These are phyloP conservation scores for Horisme vitalbata DNA, from an alignment of 2,888 invertebrate genomes.

Conservation along the genomic window DNA sequence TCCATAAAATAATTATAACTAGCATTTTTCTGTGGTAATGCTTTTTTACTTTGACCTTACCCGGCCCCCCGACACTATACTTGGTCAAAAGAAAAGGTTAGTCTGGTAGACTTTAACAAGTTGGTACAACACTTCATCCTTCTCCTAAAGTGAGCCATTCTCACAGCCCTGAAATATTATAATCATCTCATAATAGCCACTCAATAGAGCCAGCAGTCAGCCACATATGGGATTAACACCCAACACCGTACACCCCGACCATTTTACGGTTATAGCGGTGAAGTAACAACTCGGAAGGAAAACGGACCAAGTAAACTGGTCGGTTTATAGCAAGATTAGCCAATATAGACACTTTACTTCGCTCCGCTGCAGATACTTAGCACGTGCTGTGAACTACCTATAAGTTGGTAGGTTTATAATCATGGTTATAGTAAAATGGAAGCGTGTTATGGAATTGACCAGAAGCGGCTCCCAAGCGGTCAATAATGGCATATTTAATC, in stretches of 20 bases:
- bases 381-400: constrained; percentile 16
- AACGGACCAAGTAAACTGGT: constrained; percentile 37
- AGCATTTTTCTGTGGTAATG: too few species aligned
- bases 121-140: too few species aligned
- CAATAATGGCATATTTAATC: too few species aligned
- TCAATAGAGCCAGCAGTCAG: constrained; percentile 35
- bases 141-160: constrained; percentile 28
- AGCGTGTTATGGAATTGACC: not conserved
- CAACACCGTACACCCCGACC: constrained; percentile 43
- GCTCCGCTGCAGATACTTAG: constrained; percentile 19
- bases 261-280: constrained; percentile 63
- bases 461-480: too few species aligned
- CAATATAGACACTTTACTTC: constrained; percentile 25
- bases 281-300: constrained; percentile 49
- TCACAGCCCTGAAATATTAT: constrained; percentile 29
- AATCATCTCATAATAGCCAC: constrained; percentile 41
- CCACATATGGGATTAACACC: constrained; percentile 58
- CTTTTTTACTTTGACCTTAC: too few species aligned
- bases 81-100: too few species aligned
- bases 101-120: too few species aligned
- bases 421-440: constrained; percentile 7
- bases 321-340: constrained; percentile 52
- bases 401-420: constrained; percentile 21
- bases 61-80: too few species aligned
- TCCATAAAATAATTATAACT: too few species aligned